phyloP scores from a whole-genome alignment of 2,113 vertebrate genomes.

The Cyprinodon tularosa region DNA sequence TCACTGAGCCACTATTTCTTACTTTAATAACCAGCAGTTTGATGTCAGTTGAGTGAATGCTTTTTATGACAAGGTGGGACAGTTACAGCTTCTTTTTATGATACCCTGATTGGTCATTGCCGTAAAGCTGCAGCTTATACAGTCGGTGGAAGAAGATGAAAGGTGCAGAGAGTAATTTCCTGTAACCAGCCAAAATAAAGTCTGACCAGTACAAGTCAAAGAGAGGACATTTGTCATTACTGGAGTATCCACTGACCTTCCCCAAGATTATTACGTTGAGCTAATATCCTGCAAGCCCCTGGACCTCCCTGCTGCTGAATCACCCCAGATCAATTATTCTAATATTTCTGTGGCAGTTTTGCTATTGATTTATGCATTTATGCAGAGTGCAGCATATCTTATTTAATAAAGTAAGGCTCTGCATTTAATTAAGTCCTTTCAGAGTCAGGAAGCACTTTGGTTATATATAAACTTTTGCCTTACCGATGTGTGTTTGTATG shows the following conservation, averaged over 20 bases:
- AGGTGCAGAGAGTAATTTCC: constrained; percentile 63
- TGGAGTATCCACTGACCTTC: constrained; percentile 70
- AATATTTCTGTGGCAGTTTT: constrained; percentile 74
- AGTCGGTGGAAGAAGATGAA: constrained; percentile 59
- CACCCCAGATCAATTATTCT: constrained; percentile 75
- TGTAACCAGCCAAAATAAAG: constrained; percentile 72
- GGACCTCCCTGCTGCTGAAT: constrained; percentile 69
- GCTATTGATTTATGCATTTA: constrained; percentile 71
- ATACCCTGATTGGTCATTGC: constrained; percentile 59
- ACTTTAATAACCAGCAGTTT: constrained; percentile 52
- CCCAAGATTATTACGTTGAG: constrained; percentile 49
- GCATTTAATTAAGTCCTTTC: constrained; percentile 68
- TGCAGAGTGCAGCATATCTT: constrained; percentile 71
- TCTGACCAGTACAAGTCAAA: constrained; percentile 56
- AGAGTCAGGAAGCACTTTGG: constrained; percentile 56
- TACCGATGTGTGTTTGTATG: constrained; percentile 55
- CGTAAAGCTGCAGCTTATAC: constrained; percentile 50
- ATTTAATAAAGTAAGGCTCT: constrained; percentile 70
- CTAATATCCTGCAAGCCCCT: constrained; percentile 60
- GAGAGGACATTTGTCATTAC: constrained; percentile 71
- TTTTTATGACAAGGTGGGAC: constrained; percentile 56
- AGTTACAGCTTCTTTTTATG: constrained; percentile 67
- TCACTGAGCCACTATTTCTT: constrained; percentile 21
- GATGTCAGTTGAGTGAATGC: constrained; percentile 54
- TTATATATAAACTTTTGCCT: constrained; percentile 65